Evolutionary conservation across 2,113 vertebrate species (phyloP).

Genomic region (Paradoxurus hermaphroditus): DNA sequence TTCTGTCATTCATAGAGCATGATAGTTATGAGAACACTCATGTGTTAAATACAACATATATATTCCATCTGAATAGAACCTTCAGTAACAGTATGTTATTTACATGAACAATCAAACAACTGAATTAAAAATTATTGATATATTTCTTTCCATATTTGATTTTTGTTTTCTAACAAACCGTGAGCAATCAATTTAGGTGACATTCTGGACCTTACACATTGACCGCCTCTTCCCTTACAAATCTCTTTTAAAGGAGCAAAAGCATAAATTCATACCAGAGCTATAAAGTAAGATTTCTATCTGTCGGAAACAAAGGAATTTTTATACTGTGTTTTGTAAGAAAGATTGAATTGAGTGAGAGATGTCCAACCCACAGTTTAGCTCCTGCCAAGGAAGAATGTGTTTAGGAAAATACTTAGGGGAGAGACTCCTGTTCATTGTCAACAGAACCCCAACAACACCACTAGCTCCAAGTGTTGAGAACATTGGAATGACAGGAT

Average conservation of each 20-base stretch:
- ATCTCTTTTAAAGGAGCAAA: neutral
- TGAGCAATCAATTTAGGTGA: neutral
- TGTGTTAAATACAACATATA: neutral
- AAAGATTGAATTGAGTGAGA: neutral
- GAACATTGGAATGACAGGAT: too few relatives aligned
- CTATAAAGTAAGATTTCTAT: neutral
- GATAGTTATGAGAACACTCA: neutral
- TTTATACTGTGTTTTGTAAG: neutral
- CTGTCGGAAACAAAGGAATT: neutral
- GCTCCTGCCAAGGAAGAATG: neutral
- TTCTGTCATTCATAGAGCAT: neutral
- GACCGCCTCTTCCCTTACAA: neutral
- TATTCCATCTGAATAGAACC: neutral
- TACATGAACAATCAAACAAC: neutral
- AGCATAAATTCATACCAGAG: neutral
- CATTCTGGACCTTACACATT: neutral
- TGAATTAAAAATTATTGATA: neutral
- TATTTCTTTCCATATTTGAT: neutral
- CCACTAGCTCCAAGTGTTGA: too few relatives aligned
- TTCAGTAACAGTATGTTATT: neutral
- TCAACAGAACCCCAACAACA: neutral
- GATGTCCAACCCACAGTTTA: neutral
- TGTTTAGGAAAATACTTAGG: neutral
- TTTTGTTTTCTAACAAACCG: slow-evolving; percentile 11
- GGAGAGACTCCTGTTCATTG: neutral